phyloP scores from a whole-genome alignment of 2,113 vertebrate species.

The Nicator chloris region DNA sequence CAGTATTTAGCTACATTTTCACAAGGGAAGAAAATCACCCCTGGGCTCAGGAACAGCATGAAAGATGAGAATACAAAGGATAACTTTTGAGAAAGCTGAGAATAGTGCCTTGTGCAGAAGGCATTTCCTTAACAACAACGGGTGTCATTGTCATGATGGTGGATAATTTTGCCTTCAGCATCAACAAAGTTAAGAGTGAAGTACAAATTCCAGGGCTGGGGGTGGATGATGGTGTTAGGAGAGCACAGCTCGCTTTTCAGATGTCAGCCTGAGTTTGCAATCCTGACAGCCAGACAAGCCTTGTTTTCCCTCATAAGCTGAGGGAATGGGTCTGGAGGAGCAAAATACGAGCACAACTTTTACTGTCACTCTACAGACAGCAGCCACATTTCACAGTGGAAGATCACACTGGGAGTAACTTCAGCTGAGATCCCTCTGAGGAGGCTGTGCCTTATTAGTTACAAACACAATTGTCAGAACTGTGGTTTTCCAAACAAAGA shows the following conservation, averaged over 20 bases:
- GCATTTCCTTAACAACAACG: background rate
- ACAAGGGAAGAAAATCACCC: background rate
- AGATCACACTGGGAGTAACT: too few relatives aligned
- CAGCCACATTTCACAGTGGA: background rate
- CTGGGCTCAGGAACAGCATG: background rate
- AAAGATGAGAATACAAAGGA: background rate
- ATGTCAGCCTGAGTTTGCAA: background rate
- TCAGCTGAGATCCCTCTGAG: background rate
- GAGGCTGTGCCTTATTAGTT: background rate
- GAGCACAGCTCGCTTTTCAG: background rate
- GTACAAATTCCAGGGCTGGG: background rate
- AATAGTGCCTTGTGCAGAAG: background rate
- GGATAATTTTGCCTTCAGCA: slow-evolving; percentile 35
- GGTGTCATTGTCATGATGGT: background rate
- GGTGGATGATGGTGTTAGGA: background rate
- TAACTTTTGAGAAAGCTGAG: background rate
- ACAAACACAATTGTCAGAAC: background rate
- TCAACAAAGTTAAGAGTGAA: background rate
- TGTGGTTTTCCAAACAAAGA: background rate
- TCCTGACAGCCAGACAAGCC: background rate
- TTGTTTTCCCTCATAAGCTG: background rate
- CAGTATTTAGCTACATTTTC: background rate
- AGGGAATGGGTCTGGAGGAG: background rate
- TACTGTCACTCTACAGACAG: background rate
- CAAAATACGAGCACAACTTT: background rate